Percentiles rank a stretch among this genome's conserved stretches.
Evolutionary conservation across 1,140 invertebrate genomes (phyloP).

Genomic region (Heliconius nattereri): DNA sequence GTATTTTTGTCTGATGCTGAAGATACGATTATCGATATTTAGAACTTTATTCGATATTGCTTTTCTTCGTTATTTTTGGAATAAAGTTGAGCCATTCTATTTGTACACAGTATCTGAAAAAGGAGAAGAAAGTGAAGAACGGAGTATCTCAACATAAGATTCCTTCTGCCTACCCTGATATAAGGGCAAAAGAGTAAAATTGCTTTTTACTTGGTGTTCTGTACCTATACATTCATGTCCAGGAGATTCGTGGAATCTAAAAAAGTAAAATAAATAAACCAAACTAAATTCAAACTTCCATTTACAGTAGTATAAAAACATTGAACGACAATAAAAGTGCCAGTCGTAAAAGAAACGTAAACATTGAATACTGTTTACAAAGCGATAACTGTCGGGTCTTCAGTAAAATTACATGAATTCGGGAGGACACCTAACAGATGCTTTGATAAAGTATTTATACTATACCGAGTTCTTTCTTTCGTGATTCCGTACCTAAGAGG

Average conservation of each 20-base stretch:
- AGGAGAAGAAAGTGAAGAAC: too few relatives aligned
- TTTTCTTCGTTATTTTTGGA: too few relatives aligned
- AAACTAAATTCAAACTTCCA: background rate
- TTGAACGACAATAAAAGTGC: background rate
- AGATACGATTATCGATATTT: too few relatives aligned
- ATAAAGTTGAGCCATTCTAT: too few relatives aligned
- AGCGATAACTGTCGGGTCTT: background rate
- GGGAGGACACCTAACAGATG: slow-evolving; percentile 19
- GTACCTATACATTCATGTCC: too few relatives aligned
- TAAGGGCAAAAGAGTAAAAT: too few relatives aligned
- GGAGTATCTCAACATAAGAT: too few relatives aligned
- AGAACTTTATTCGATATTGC: background rate
- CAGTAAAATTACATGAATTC: slow-evolving; percentile 28
- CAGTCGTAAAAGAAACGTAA: slow-evolving; percentile 9
- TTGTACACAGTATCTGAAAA: too few relatives aligned
- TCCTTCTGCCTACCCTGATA: too few relatives aligned
- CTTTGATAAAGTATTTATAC: slow-evolving; percentile 29
- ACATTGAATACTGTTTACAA: slow-evolving; percentile 9
- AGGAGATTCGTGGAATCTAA: too few relatives aligned
- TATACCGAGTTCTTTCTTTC: background rate
- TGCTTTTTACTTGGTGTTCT: too few relatives aligned
- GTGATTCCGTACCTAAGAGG: background rate
- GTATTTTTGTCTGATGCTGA: background rate
- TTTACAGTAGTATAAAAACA: slow-evolving; percentile 1
- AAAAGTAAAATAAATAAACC: background rate